Evolutionary conservation across 2,113 vertebrate species (phyloP).

Genomic region (Piaya cayana): DNA sequence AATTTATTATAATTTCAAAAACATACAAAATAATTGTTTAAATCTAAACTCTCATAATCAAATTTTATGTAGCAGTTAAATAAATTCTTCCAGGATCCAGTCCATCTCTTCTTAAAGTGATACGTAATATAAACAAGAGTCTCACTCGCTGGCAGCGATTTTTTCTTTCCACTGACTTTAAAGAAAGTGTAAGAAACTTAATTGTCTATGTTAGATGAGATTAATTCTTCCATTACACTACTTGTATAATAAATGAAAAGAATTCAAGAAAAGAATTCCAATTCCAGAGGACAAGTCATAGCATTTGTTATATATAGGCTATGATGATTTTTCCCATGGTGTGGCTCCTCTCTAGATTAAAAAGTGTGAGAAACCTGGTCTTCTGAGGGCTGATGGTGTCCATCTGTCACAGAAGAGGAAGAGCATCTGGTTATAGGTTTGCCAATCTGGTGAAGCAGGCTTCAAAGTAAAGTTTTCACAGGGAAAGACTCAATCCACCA

Average conservation of each 20-base stretch:
- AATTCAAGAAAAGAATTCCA: neutral
- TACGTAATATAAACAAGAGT: neutral
- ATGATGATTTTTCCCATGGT: neutral
- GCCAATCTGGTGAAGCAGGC: no score
- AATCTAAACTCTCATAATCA: neutral
- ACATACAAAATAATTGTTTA: neutral
- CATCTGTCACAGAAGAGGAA: no score
- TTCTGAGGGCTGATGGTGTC: no score
- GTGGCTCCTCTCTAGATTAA: neutral
- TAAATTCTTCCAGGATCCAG: neutral
- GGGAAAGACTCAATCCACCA: no score
- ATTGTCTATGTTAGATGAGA: neutral
- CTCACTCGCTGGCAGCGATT: neutral
- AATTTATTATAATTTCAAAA: neutral
- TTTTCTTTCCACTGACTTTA: neutral
- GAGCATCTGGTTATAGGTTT: no score
- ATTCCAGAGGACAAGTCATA: neutral
- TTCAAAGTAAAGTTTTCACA: no score
- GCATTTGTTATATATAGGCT: neutral
- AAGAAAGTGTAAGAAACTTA: neutral
- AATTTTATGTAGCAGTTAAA: neutral
- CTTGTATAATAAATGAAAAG: neutral
- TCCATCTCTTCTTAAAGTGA: neutral
- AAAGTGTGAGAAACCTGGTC: neutral
- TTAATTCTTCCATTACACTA: neutral